Conservation (phyloP, 2,113 vertebrate species). For the Nerophis ophidion region DNA sequence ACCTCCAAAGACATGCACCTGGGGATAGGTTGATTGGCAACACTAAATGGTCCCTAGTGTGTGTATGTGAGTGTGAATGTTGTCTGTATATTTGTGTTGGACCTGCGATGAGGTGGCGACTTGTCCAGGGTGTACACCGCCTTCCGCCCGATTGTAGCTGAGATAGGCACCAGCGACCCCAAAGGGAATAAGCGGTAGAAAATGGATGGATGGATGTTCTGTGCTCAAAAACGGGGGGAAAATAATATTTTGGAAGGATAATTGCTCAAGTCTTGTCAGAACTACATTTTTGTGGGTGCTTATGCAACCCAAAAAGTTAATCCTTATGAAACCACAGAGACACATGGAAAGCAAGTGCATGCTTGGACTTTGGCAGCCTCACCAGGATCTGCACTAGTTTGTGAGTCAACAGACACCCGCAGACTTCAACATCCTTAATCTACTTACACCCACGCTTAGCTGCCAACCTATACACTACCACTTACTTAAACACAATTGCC, state of each 20-base stretch:
- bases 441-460: slow-evolving; percentile 40
- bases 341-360: slow-evolving; percentile 13
- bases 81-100: too few relatives aligned
- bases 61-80: too few relatives aligned
- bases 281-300: slow-evolving; percentile 4
- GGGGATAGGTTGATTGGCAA: too few relatives aligned
- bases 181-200: too few relatives aligned
- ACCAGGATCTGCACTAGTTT: slow-evolving; percentile 20
- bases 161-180: too few relatives aligned
- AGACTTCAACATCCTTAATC: slow-evolving; percentile 49
- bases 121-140: too few relatives aligned
- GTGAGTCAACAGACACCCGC: slow-evolving; percentile 34
- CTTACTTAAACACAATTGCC: slow-evolving; percentile 47
- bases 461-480: slow-evolving; percentile 42
- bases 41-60: too few relatives aligned
- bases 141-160: too few relatives aligned
- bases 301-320: slow-evolving; percentile 11
- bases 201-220: too few relatives aligned
- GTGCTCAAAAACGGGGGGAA: not conserved
- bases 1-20: too few relatives aligned
- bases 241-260: slow-evolving; percentile 2
- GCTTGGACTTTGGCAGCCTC: slow-evolving; percentile 8
- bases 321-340: slow-evolving; percentile 7
- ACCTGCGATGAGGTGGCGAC: too few relatives aligned
- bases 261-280: slow-evolving; percentile 1